Base-by-base conservation (phyloP, 2,797 vertebrate genomes). In the Rhinophrynus dorsalis region DNA sequence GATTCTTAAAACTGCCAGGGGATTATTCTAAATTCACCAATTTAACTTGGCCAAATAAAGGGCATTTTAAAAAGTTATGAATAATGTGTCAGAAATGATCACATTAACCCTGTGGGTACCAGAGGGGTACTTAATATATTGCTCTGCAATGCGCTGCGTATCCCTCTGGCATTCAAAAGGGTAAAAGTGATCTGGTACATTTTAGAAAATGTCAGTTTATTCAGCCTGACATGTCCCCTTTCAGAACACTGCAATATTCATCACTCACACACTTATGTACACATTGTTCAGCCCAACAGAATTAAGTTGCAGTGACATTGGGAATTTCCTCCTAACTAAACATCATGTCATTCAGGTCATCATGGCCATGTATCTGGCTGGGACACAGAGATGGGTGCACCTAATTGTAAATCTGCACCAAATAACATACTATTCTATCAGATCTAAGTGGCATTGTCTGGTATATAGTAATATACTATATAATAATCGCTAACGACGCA, bases 281-380 rank as follows among this genome's bases (percentile, higher is more conserved):
- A 81, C 82, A 77, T 51, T 70, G 72, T 79, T 69, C 77, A 47
- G 54, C 35, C 69, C 67, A 80, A 82, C 81, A 82, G 78, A 47
- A 59, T 27, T 83, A 79, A 85, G 55, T 59, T 76, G 58, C 52
- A 75, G 56, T 68, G 78, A 82, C 77, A 79, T 51, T 59, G 80
- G 75, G 81, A 84, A 86, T 83, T 77, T 69, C 48, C n/a, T 20
- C 60, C 78, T 77, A 80, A 77, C 58, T 77, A 82, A 81, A 77
- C 65, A 78, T 58, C 33, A n/a, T 13, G 9, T 26, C 21, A 2
- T 1, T n/a, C 4, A 15, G 8, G 11, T 2, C 10, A 50, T 2
- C 1, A 12, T 8, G 11, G 2, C 4, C 2, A 2, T 13, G 45
- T 2, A 9, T 6, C 26, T 1, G 24, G 10, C 5, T 8, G 4